Conservation (phyloP, 2,888 invertebrate species). For the Willowsia nigromaculata region DNA sequence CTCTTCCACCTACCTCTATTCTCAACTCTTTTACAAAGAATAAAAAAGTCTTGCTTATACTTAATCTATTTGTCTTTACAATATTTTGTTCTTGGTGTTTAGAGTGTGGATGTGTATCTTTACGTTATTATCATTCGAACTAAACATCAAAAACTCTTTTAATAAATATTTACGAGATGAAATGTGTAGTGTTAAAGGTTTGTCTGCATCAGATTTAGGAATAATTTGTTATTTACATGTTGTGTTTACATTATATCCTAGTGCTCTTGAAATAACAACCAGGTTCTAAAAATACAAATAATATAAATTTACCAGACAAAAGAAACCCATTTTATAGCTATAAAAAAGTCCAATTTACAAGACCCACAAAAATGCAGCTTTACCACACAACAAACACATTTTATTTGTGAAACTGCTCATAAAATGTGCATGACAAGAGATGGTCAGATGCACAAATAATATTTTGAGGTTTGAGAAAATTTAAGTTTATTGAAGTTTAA, state of each 20-base stretch:
- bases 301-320: not conserved
- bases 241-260: conserved; percentile 9
- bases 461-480: conserved; percentile 12
- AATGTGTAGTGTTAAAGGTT: conserved; percentile 2
- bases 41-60: not conserved
- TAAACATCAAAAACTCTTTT: not conserved
- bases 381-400: not conserved
- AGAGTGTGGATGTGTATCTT: not conserved
- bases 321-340: not conserved
- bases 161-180: not conserved
- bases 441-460: not conserved
- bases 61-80: not conserved
- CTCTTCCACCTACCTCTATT: conserved; percentile 62
- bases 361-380: not conserved
- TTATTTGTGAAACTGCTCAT: too few relatives aligned
- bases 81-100: not conserved
- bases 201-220: not conserved
- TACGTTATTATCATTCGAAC: not conserved
- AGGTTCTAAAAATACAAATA: conserved; percentile 3
- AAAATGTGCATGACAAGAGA: too few relatives aligned
- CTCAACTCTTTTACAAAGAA: not conserved
- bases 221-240: conserved; percentile 3
- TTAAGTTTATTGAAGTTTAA: conserved; percentile 32
- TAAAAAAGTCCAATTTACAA: not conserved
- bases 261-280: not conserved